Conservation (phyloP, 2,113 vertebrate species). For the Xenus cinereus region DNA sequence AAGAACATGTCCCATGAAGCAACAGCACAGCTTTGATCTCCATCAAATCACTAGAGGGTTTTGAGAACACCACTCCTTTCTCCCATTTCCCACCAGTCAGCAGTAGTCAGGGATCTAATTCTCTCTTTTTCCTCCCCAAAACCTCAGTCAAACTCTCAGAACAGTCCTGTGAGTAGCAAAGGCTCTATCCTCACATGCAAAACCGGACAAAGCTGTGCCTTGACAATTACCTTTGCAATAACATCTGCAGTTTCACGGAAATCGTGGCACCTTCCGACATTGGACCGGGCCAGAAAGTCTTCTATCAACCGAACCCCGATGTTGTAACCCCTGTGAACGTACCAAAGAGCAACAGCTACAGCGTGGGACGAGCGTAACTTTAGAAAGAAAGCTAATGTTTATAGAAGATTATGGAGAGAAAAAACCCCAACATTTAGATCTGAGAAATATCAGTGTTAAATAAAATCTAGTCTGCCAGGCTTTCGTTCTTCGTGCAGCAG, state of each 20-base stretch:
- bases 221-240: constrained; percentile 89
- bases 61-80: neutral
- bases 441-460: neutral
- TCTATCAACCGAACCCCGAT: constrained; percentile 97
- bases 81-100: neutral
- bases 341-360: neutral
- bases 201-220: neutral
- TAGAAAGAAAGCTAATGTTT: neutral
- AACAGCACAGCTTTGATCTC: neutral
- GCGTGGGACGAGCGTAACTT: neutral
- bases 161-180: neutral
- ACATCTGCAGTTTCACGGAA: constrained; percentile 99
- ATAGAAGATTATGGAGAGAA: accelerated
- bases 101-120: neutral
- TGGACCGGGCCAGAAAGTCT: constrained; percentile 98
- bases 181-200: neutral
- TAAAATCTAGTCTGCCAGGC: neutral
- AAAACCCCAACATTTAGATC: neutral
- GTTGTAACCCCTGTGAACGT: constrained; percentile 91
- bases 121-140: neutral
- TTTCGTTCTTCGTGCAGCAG: neutral
- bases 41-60: neutral
- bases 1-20: neutral
- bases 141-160: neutral
- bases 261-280: constrained; percentile 94